phyloP scores from a whole-genome alignment of 2,113 vertebrate genomes.

The Sylvietta virens region DNA sequence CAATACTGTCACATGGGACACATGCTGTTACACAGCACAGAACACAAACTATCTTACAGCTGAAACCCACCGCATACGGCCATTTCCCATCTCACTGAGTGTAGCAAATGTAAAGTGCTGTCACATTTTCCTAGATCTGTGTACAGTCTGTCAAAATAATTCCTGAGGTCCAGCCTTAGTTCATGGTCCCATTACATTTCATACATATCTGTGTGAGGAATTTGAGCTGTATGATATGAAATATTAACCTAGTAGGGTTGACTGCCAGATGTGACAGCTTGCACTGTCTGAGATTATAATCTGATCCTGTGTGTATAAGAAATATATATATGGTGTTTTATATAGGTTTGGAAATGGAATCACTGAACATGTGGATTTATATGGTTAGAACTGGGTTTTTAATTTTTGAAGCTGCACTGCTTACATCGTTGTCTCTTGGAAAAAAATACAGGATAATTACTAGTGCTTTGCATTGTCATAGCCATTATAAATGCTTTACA shows the following conservation, averaged over 20 bases:
- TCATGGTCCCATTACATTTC: neutral
- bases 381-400: neutral
- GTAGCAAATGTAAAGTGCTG: neutral
- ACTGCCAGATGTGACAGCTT: constrained; percentile 33
- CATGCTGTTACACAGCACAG: neutral
- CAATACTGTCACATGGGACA: neutral
- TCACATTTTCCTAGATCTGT: constrained; percentile 9
- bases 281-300: constrained; percentile 45
- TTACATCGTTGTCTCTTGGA: neutral
- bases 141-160: constrained; percentile 49
- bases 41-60: neutral
- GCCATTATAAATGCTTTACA: constrained; percentile 27
- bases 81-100: neutral
- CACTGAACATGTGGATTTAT: neutral
- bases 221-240: constrained; percentile 17
- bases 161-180: neutral
- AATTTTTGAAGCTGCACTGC: neutral
- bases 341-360: constrained; percentile 19
- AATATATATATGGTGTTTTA: constrained; percentile 11
- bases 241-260: constrained; percentile 7
- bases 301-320: neutral
- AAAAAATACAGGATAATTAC: neutral
- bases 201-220: neutral
- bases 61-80: neutral
- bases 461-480: neutral